A percentile compares a stretch with the other conserved stretches of the same genome.
Conservation (phyloP, 37 sponge, comb jelly and placozoan genomes). For the Ianthella basta region DNA sequence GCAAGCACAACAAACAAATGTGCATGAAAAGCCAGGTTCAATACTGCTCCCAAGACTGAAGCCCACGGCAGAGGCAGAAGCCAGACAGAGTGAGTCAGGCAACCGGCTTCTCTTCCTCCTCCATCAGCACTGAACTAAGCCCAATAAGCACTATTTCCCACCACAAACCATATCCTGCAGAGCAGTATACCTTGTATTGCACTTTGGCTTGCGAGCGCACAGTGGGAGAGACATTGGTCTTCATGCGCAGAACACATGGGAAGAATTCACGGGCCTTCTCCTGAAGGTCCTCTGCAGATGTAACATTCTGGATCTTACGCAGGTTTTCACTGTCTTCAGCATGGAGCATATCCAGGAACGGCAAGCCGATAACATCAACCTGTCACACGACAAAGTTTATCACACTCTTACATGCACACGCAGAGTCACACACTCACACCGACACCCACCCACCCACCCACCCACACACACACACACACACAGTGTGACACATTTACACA, state of each 20-base stretch:
- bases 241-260: constrained; percentile 3
- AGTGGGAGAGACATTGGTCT: constrained; percentile 27
- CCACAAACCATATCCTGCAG: constrained; percentile 33
- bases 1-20: background rate
- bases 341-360: background rate
- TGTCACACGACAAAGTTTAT: background rate
- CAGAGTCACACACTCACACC: background rate
- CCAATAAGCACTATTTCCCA: constrained; percentile 26
- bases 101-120: background rate
- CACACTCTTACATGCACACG: background rate
- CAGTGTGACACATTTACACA: background rate
- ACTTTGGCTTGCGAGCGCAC: constrained; percentile 25
- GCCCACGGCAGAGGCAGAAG: background rate
- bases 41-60: background rate
- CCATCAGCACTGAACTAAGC: constrained; percentile 19
- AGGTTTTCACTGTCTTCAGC: background rate
- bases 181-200: constrained; percentile 33
- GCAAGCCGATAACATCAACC: constrained; percentile 13
- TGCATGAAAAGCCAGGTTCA: background rate
- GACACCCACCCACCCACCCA: constrained; percentile 13
- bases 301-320: background rate
- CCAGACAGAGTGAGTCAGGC: background rate
- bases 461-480: background rate
- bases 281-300: background rate
- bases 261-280: background rate